A percentile compares a stretch with the other conserved stretches of the same genome.
Conservation (phyloP, 2,113 vertebrate species). For the Pseudorectes ferrugineus region DNA sequence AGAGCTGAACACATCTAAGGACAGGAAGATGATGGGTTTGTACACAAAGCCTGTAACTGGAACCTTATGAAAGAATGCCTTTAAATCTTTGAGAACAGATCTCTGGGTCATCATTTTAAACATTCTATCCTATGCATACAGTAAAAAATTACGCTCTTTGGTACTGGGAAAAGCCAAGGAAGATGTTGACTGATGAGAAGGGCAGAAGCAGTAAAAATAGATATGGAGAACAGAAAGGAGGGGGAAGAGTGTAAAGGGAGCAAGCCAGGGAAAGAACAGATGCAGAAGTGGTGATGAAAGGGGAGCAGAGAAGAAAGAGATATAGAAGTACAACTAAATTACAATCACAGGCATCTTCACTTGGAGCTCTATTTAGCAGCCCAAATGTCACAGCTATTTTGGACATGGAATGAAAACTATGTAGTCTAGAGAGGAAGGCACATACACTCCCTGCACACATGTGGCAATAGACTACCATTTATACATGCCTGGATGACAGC, state of each 20-base stretch:
- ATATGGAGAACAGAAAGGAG: neutral
- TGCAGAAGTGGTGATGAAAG: neutral
- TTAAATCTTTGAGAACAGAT: neutral
- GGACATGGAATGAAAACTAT: neutral
- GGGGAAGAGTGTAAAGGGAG: neutral
- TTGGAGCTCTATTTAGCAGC: neutral
- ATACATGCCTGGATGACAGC: neutral
- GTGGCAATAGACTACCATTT: neutral
- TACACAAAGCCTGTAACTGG: neutral
- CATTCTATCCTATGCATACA: neutral
- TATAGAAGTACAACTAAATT: neutral
- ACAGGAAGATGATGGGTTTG: neutral
- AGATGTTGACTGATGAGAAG: neutral
- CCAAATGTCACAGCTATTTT: slow-evolving; percentile 28
- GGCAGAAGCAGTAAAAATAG: neutral
- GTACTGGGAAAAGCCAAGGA: neutral
- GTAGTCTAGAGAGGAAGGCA: neutral
- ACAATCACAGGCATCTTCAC: neutral
- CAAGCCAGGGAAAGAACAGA: neutral
- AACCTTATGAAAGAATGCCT: neutral
- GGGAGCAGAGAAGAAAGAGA: neutral
- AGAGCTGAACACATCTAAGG: neutral
- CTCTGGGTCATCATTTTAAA: neutral
- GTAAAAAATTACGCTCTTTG: neutral
- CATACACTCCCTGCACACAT: neutral